Conservation (phyloP, 2,797 vertebrate species). For the Clarias laeviceps region DNA sequence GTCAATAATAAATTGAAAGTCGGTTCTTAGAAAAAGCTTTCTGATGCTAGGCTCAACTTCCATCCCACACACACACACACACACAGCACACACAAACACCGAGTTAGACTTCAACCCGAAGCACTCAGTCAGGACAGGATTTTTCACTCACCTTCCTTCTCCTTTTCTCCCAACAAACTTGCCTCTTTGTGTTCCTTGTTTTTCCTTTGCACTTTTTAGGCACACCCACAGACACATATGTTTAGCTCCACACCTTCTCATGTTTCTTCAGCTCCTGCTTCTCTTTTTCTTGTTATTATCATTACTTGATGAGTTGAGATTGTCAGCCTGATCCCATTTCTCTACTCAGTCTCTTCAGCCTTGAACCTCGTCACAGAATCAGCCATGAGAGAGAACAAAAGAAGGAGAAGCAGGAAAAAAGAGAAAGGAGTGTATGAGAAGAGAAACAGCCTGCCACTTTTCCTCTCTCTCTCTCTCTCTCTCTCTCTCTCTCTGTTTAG, state of each 20-base stretch:
- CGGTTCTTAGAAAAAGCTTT: constrained; percentile 47
- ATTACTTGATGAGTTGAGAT: constrained; percentile 21
- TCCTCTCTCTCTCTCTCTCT: constrained; percentile 26
- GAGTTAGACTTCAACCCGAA: constrained; percentile 22
- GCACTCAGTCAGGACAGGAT: constrained; percentile 59
- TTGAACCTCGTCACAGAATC: constrained; percentile 28
- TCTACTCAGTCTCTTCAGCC: constrained; percentile 53
- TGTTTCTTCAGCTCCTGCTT: constrained; percentile 10
- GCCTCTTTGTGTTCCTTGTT: constrained; percentile 62
- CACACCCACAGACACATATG: constrained; percentile 19
- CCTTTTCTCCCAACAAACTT: constrained; percentile 54
- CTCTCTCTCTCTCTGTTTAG: constrained; percentile 59
- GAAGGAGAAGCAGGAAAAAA: constrained; percentile 38
- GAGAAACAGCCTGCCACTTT: constrained; percentile 48
- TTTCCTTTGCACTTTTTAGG: constrained; percentile 62
- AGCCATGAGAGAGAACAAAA: constrained; percentile 36
- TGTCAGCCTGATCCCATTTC: constrained; percentile 66
- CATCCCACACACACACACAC: constrained; percentile 20
- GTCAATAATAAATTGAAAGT: constrained; percentile 37
- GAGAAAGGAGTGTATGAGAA: constrained; percentile 40
- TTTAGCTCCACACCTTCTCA: constrained; percentile 42
- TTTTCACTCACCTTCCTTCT: constrained; percentile 38
- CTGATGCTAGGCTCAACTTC: constrained; percentile 45
- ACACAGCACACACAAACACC: constrained; percentile 15
- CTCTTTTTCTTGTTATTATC: not conserved